A percentile compares a stretch with the other conserved stretches of the same genome.
These are phyloP conservation scores for Percopsis transmontana DNA, from an alignment of 2,113 vertebrate species.

Conservation along the genomic window DNA sequence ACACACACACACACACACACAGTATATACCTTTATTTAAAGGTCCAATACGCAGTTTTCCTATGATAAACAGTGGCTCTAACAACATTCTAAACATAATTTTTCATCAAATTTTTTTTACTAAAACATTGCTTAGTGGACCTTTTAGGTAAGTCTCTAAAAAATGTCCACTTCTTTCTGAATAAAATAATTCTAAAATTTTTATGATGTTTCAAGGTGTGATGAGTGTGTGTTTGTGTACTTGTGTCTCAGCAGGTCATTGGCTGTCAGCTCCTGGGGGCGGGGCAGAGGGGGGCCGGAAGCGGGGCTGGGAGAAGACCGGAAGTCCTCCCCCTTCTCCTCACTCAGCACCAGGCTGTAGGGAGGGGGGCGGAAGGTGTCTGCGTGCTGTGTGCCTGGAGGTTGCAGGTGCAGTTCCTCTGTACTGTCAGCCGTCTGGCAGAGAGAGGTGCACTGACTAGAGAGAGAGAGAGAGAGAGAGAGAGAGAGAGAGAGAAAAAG, in stretches of 20 bases:
- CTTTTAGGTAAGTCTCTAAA: too few species aligned
- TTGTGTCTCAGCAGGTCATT: conserved; percentile 91
- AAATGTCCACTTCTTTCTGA: too few species aligned
- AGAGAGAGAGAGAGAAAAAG: conserved; percentile 4
- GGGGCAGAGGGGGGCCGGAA: conserved; percentile 75
- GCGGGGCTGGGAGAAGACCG: conserved; percentile 64
- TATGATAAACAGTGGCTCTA: too few species aligned
- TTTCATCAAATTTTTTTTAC: too few species aligned
- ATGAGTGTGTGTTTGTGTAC: conserved; percentile 59
- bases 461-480: conserved; percentile 4
- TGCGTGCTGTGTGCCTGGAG: neutral
- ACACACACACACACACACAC: neutral
- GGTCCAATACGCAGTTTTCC: too few species aligned
- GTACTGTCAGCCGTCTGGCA: conserved; percentile 85
- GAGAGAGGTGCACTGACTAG: conserved; percentile 80
- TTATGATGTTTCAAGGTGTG: neutral
- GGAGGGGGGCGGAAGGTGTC: conserved; percentile 76
- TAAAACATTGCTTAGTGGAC: too few species aligned
- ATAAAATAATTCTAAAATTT: too few species aligned
- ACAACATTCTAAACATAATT: too few species aligned
- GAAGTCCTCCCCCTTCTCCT: conserved; percentile 73
- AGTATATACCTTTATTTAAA: neutral
- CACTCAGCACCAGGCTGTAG: conserved; percentile 88
- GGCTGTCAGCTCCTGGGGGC: conserved; percentile 88
- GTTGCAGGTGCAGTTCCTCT: conserved; percentile 79